Percentiles rank a stretch among this genome's conserved stretches.
Conservation (phyloP, 64 coral and sea anemone species). For the Dendrophyllia cribrosa region DNA sequence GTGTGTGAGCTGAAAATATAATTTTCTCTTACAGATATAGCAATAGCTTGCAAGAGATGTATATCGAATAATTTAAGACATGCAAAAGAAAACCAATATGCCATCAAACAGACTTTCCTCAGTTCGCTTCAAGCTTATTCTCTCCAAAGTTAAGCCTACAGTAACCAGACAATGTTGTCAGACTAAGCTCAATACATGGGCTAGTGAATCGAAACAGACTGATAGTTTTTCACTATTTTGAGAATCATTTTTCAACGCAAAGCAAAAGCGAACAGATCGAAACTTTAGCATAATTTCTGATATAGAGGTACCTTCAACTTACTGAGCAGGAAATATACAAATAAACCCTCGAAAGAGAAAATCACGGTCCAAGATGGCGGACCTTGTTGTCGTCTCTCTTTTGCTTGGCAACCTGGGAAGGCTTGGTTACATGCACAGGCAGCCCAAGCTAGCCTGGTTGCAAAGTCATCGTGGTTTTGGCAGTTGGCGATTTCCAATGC, state of each 20-base stretch:
- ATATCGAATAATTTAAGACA: too few species aligned
- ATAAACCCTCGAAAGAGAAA: background rate
- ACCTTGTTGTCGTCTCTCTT: slow-evolving; percentile 50
- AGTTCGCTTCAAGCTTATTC: too few species aligned
- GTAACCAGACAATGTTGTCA: too few species aligned
- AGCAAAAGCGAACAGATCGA: background rate
- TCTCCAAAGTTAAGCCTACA: too few species aligned
- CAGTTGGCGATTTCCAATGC: background rate
- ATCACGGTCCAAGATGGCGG: slow-evolving; percentile 55
- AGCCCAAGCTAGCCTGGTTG: background rate
- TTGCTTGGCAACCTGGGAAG: slow-evolving; percentile 63
- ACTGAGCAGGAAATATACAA: slow-evolving; percentile 16
- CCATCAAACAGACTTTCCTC: too few species aligned
- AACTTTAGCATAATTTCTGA: background rate
- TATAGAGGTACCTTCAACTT: slow-evolving; percentile 11
- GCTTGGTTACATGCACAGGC: slow-evolving; percentile 50
- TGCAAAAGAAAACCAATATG: too few species aligned
- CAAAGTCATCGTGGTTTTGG: background rate
- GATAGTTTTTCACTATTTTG: background rate
- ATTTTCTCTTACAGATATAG: too few species aligned
- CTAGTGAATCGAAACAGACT: too few species aligned
- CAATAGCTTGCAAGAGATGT: too few species aligned
- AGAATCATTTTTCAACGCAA: too few species aligned
- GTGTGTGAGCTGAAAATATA: too few species aligned
- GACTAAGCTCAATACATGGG: too few species aligned